Evolutionary conservation across 2,113 vertebrate genomes (phyloP).

Genomic region (Ptyas mucosa): DNA sequence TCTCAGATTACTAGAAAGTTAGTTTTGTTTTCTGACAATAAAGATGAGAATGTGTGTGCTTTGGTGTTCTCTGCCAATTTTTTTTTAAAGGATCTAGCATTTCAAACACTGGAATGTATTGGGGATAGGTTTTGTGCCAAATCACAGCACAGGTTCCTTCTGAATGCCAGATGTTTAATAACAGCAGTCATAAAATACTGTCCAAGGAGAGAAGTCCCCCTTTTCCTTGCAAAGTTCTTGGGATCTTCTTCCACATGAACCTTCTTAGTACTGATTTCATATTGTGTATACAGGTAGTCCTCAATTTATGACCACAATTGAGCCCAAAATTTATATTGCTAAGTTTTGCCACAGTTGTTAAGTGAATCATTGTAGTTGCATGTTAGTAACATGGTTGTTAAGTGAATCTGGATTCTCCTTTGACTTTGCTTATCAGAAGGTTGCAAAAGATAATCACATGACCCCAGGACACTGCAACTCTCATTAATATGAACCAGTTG

Average conservation of each 20-base stretch:
- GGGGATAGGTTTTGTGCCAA: neutral
- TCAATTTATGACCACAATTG: neutral
- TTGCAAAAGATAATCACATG: neutral
- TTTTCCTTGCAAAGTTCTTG: neutral
- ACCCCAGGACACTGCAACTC: neutral
- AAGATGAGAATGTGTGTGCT: neutral
- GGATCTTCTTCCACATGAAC: neutral
- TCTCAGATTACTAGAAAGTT: slow-evolving; percentile 19
- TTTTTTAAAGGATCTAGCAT: neutral
- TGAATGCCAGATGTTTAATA: neutral
- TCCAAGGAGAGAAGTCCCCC: neutral
- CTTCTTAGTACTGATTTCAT: neutral
- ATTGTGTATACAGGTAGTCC: neutral
- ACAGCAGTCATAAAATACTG: neutral
- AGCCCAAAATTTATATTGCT: neutral
- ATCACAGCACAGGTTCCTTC: neutral
- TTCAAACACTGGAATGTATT: neutral
- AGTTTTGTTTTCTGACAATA: neutral
- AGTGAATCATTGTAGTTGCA: neutral
- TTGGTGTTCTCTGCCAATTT: neutral
- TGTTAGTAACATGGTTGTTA: neutral
- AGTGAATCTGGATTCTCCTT: neutral
- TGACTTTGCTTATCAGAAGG: neutral
- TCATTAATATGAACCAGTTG: neutral
- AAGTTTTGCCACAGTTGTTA: neutral